Evolutionary conservation across 2,113 vertebrate species (phyloP).

Genomic region (Indicator indicator): DNA sequence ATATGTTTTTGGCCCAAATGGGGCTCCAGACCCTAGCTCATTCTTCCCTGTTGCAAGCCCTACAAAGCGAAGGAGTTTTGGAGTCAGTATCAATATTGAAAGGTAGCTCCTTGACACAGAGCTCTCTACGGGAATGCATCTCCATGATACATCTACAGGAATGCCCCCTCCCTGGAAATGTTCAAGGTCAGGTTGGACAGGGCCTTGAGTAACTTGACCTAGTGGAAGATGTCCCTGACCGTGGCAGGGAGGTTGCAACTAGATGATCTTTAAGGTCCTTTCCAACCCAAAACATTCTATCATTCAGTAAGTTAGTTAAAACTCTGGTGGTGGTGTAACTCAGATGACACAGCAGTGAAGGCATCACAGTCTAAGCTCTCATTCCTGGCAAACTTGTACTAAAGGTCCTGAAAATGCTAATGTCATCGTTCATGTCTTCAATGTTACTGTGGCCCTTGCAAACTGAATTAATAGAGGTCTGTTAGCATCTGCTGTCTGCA

Average conservation of each 20-base stretch:
- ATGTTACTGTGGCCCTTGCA: background rate
- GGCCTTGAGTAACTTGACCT: background rate
- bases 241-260: too few species aligned
- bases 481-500: background rate
- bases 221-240: too few species aligned
- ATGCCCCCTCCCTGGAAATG: too few species aligned
- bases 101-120: background rate
- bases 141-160: too few species aligned
- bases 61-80: background rate
- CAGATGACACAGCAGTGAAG: background rate
- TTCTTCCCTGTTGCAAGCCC: background rate
- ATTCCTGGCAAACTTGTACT: conserved; percentile 4
- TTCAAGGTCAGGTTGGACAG: too few species aligned
- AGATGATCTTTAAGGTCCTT: too few species aligned
- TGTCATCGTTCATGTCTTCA: background rate
- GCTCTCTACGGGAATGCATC: background rate
- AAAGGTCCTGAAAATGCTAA: background rate
- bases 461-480: background rate
- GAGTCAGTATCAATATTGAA: background rate
- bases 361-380: background rate
- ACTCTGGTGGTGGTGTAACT: background rate
- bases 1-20: accelerated
- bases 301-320: background rate
- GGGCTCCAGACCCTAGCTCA: background rate
- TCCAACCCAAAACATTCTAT: too few species aligned